Conservation (phyloP, 2,113 vertebrate genomes). For the Bubo bubo region DNA sequence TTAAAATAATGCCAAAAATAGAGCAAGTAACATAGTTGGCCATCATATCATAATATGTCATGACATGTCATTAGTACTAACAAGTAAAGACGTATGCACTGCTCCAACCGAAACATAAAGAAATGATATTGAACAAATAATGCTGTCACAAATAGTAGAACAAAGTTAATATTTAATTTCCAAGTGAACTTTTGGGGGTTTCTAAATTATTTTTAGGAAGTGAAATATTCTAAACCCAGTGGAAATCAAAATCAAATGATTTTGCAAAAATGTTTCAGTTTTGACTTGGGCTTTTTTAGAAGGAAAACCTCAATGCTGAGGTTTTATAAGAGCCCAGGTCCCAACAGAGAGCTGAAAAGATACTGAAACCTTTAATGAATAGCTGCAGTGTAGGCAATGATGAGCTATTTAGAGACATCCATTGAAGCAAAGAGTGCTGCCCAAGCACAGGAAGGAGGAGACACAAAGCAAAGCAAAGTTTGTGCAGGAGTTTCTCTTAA, state of each 20-base stretch:
- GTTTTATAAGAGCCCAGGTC: background rate
- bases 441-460: background rate
- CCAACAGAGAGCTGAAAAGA: background rate
- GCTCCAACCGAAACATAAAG: background rate
- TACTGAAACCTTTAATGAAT: background rate
- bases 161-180: background rate
- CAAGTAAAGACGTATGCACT: accelerated
- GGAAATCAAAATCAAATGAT: background rate
- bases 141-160: background rate
- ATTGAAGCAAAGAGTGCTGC: background rate
- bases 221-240: background rate
- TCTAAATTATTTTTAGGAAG: background rate
- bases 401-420: background rate
- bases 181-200: background rate
- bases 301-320: background rate
- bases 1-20: background rate
- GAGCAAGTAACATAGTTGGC: background rate
- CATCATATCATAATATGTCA: background rate
- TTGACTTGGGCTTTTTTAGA: background rate
- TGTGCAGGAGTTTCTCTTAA: background rate
- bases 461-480: background rate
- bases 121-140: background rate
- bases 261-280: background rate
- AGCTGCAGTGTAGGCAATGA: background rate
- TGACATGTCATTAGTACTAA: background rate